These are phyloP conservation scores for Aphis gossypii DNA, from an alignment of 1,140 invertebrate species.

Conservation along the genomic window DNA sequence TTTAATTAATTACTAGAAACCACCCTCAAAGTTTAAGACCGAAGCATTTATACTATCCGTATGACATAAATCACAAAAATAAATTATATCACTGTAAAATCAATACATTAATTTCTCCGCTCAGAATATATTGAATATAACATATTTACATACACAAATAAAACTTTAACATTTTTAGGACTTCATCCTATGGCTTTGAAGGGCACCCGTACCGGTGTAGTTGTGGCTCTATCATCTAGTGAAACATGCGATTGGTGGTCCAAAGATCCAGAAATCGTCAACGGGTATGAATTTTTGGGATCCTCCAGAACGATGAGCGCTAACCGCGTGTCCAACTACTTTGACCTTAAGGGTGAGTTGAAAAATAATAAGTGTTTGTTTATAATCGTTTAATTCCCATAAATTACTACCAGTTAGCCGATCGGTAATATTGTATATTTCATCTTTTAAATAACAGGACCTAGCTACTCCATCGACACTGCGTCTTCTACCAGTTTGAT, in stretches of 20 bases:
- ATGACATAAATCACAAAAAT: too few species aligned
- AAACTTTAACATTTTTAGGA: constrained; percentile 16
- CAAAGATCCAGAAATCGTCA: constrained; percentile 55
- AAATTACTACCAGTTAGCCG: too few species aligned
- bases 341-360: constrained; percentile 70
- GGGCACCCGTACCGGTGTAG: constrained; percentile 53
- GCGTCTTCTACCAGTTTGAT: constrained; percentile 59
- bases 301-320: constrained; percentile 73
- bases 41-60: too few species aligned
- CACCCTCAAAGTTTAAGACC: too few species aligned
- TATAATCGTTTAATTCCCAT: neutral
- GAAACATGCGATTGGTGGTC: constrained; percentile 58
- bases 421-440: neutral
- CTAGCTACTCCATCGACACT: constrained; percentile 60
- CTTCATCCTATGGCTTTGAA: constrained; percentile 56
- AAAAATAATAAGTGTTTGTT: neutral
- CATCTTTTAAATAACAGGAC: constrained; percentile 54
- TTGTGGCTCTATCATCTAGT: constrained; percentile 50
- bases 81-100: too few species aligned
- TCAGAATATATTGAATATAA: too few species aligned
- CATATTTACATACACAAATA: neutral
- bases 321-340: constrained; percentile 72
- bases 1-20: too few species aligned
- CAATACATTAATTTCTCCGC: too few species aligned
- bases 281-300: constrained; percentile 72